Percentiles rank a stretch among this genome's conserved stretches.
phyloP scores from a whole-genome alignment of 2,797 vertebrate genomes.

The Alca torda region DNA sequence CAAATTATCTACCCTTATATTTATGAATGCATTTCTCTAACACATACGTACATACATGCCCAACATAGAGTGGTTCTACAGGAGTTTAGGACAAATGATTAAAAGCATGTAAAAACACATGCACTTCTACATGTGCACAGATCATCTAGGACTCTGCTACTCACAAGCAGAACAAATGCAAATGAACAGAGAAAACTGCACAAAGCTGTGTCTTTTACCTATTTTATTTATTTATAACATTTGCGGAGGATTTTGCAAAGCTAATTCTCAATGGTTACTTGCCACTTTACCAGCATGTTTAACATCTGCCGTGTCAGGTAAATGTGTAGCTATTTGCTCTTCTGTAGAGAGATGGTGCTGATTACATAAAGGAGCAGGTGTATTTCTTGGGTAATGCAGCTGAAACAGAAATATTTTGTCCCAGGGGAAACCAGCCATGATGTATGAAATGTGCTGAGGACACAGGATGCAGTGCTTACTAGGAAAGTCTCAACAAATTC shows the following conservation, averaged over 20 bases:
- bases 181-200: background rate
- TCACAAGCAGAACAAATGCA: background rate
- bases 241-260: background rate
- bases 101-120: background rate
- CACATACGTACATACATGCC: background rate
- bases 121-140: background rate
- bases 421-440: conserved; percentile 19
- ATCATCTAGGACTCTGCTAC: background rate
- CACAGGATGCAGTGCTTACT: conserved; percentile 5
- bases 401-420: conserved; percentile 64
- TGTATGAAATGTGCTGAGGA: conserved; percentile 46
- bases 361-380: conserved; percentile 43
- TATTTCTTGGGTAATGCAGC: conserved; percentile 28
- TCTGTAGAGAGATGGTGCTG: conserved; percentile 16
- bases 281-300: conserved; percentile 26
- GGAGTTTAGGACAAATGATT: background rate
- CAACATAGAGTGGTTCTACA: background rate
- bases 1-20: background rate
- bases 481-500: conserved; percentile 5
- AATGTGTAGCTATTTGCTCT: conserved; percentile 22
- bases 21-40: background rate
- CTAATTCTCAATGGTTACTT: background rate
- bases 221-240: conserved; percentile 10
- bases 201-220: background rate
- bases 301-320: conserved; percentile 33